A percentile compares a stretch with the other conserved stretches of the same genome.
These are phyloP conservation scores for Paguma larvata DNA, from an alignment of 2,797 vertebrate species.

Conservation along the genomic window DNA sequence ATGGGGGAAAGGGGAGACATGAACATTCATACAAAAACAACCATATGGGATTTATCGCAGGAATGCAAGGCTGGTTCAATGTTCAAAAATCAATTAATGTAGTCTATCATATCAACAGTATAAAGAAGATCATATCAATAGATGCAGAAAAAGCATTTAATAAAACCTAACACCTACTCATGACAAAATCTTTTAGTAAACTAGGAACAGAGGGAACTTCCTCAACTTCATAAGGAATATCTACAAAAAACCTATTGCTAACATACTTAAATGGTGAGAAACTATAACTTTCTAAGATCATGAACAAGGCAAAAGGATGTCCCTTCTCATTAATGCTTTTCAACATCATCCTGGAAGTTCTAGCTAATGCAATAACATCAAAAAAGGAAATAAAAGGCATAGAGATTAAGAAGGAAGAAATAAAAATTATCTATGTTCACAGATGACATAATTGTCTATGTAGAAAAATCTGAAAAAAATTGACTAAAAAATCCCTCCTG, in stretches of 20 bases:
- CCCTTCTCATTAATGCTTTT: not conserved
- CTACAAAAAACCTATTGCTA: not conserved
- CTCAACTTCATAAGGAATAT: not conserved
- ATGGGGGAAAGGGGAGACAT: too few relatives aligned
- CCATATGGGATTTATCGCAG: not conserved
- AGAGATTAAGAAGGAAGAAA: not conserved
- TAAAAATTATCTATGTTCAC: not conserved
- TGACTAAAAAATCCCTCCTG: not conserved
- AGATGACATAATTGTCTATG: not conserved
- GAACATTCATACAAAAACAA: not conserved
- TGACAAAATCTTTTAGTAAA: not conserved
- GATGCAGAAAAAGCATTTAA: not conserved
- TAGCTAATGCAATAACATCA: not conserved
- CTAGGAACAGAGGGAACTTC: not conserved
- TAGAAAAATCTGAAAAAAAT: not conserved
- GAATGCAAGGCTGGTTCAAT: not conserved
- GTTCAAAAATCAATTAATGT: not conserved
- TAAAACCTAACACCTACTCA: not conserved
- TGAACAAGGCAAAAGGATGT: not conserved
- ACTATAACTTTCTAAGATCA: not conserved
- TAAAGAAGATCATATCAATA: not conserved
- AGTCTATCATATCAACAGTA: not conserved
- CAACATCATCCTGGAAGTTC: not conserved
- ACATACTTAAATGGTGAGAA: not conserved
- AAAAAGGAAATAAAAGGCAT: conserved; percentile 5